Percentiles rank a stretch among this genome's conserved stretches.
These are phyloP conservation scores for Monochamus alternatus DNA, from an alignment of 2,888 invertebrate species.

Conservation along the genomic window DNA sequence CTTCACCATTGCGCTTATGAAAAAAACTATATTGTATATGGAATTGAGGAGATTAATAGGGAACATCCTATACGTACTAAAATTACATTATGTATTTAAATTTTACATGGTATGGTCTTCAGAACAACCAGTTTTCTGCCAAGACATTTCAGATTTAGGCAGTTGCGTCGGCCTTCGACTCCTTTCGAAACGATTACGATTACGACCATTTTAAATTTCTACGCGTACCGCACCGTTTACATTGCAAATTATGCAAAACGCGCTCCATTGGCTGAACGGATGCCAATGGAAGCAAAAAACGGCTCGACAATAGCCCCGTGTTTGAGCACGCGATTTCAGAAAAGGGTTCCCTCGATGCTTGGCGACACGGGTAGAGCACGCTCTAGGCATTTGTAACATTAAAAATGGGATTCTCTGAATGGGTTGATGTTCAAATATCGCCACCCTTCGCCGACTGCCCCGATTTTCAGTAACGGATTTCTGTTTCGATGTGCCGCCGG, in stretches of 20 bases:
- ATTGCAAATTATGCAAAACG: slow-evolving; percentile 58
- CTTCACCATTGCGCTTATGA: too few species aligned
- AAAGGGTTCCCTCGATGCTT: slow-evolving; percentile 63
- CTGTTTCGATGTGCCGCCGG: background rate
- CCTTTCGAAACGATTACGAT: background rate
- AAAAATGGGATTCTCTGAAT: slow-evolving; percentile 50
- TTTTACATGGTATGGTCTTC: too few species aligned
- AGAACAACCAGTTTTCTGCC: too few species aligned
- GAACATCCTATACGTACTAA: too few species aligned
- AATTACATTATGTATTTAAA: too few species aligned
- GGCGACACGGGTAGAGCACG: slow-evolving; percentile 65
- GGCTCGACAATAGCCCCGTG: slow-evolving; percentile 56
- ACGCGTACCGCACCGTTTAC: slow-evolving; percentile 23
- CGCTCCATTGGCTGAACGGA: slow-evolving; percentile 52
- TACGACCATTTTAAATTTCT: slow-evolving; percentile 32
- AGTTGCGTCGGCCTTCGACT: too few species aligned
- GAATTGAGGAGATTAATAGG: too few species aligned
- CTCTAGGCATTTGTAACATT: slow-evolving; percentile 64
- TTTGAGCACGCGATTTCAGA: slow-evolving; percentile 65
- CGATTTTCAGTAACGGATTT: slow-evolving; percentile 22
- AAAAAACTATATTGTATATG: too few species aligned
- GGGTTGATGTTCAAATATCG: slow-evolving; percentile 43
- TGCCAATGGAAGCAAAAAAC: slow-evolving; percentile 57
- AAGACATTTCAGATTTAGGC: too few species aligned
- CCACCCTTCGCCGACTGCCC: slow-evolving; percentile 35